Evolutionary conservation across 1,140 invertebrate species (phyloP), one percentile per base, ranked within the genome.

Genomic region (Oedothorax gibbosus): DNA sequence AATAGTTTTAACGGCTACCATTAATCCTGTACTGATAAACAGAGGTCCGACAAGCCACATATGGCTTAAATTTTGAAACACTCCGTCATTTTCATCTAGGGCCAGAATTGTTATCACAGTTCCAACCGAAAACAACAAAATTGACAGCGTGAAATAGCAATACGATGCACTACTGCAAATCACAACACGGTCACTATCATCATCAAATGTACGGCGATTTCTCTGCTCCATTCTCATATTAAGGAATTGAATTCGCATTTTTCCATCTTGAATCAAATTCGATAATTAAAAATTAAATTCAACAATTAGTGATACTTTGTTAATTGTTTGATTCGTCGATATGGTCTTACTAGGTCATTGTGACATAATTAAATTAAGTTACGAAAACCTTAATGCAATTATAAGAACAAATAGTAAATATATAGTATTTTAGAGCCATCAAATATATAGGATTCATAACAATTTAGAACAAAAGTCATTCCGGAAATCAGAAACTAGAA

Each of bases 31-130:
- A 89, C 93, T 93, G 86, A 93, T 93, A 89, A 93, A 93, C 88
- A 94, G 92, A 14, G 93, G 93, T 85, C 93, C 93, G 20, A 93
- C 92, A 9, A 93, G 90, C 93, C 93, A 94, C 93, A 93, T 93
- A 89, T 93, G 93, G 77, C 85, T 93, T 71, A 94, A 89, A 89
- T 92, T 92, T 62, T 89, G 91, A 85, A 93, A 91, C 82, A 93
- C 90, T 77, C 92, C 91, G 89, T 93, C 91, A 35, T 91, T 91
- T 87, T 92, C 92, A 77, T 92, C 92, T 71, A 93, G 89, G 51
- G 93, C 92, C 21, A 93, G 88, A 68, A 93, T 92, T 71, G 93
- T 93, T 78, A 94, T 92, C 21, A 93, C 91, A 56, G 92, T 93
- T 56, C 93, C 93, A 66, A 93, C 91, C 15, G 92, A 92, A 89